These are phyloP conservation scores for Gymnothorax javanicus DNA, from an alignment of 2,797 vertebrate species.

Conservation along the genomic window DNA sequence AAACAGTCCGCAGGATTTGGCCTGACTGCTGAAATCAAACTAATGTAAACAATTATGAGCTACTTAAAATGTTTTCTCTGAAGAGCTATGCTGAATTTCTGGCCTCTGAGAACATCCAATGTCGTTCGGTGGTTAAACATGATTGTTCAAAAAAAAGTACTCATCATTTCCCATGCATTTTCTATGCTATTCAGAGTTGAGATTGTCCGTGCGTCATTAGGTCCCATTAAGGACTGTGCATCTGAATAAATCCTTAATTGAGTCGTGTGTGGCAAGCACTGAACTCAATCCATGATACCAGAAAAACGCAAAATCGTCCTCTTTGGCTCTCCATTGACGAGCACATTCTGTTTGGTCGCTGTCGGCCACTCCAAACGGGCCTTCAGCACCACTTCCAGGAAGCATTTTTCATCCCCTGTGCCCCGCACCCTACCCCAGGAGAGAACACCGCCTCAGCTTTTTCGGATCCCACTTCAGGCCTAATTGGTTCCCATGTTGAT, in stretches of 20 bases:
- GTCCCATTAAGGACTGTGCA: not conserved
- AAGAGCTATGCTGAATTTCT: not conserved
- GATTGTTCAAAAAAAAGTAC: not conserved
- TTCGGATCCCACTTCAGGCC: conserved; percentile 23
- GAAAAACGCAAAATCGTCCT: not conserved
- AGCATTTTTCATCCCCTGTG: conserved; percentile 23
- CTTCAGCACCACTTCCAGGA: conserved; percentile 24
- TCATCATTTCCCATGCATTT: not conserved
- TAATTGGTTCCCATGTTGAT: conserved; percentile 35
- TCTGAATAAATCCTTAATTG: conserved; percentile 8
- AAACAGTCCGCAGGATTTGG: not conserved
- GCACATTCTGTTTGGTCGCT: conserved; percentile 23
- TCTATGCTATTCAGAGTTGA: not conserved
- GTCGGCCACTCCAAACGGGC: conserved; percentile 20
- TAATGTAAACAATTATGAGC: not conserved
- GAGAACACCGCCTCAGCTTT: conserved; percentile 16
- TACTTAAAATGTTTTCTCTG: not conserved
- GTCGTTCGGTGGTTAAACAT: not conserved
- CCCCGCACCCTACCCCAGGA: not conserved
- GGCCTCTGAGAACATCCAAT: conserved; percentile 6
- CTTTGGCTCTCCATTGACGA: conserved; percentile 18
- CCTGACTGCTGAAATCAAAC: not conserved
- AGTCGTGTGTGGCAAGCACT: not conserved
- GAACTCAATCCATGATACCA: not conserved
- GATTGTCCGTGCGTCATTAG: conserved; percentile 20